Conservation (phyloP, 2,888 invertebrate genomes). For the Dryocosmus kuriphilus region DNA sequence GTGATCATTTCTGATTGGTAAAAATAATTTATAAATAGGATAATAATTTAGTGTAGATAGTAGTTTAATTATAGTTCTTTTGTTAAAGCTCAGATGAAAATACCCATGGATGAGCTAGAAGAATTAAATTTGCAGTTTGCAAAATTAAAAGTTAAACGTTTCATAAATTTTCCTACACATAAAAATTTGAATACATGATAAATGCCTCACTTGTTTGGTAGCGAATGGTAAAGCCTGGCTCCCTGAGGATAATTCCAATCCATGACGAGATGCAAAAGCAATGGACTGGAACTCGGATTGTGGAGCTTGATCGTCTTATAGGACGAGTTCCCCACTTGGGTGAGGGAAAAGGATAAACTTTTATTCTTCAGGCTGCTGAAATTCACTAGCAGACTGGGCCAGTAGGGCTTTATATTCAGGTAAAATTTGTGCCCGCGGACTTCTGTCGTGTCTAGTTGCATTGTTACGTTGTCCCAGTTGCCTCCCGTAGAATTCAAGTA, state of each 20-base stretch:
- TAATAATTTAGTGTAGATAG: too few species aligned
- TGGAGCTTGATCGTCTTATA: slow-evolving; percentile 83
- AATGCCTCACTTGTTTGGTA: slow-evolving; percentile 77
- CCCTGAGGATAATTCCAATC: slow-evolving; percentile 85
- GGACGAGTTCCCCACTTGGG: slow-evolving; percentile 85
- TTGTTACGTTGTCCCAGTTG: slow-evolving; percentile 84
- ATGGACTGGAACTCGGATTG: slow-evolving; percentile 86
- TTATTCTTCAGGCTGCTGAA: slow-evolving; percentile 73
- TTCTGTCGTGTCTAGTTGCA: slow-evolving; percentile 88
- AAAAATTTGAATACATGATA: slow-evolving; percentile 44
- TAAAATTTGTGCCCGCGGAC: slow-evolving; percentile 83
- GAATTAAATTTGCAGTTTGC: too few species aligned
- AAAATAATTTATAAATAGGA: too few species aligned
- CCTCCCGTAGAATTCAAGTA: slow-evolving; percentile 80
- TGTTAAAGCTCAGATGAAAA: too few species aligned
- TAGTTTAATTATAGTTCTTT: too few species aligned
- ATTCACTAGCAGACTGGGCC: slow-evolving; percentile 81
- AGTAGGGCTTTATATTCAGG: slow-evolving; percentile 83
- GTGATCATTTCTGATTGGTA: too few species aligned
- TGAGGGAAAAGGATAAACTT: slow-evolving; percentile 83
- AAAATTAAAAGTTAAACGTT: too few species aligned
- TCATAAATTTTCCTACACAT: too few species aligned
- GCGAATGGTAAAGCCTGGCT: slow-evolving; percentile 79
- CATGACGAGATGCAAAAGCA: slow-evolving; percentile 87
- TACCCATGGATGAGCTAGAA: too few species aligned